Evolutionary conservation across 1,140 invertebrate genomes (phyloP), one percentile per base, ranked within the genome.

Genomic region (Antheraea mylitta): DNA sequence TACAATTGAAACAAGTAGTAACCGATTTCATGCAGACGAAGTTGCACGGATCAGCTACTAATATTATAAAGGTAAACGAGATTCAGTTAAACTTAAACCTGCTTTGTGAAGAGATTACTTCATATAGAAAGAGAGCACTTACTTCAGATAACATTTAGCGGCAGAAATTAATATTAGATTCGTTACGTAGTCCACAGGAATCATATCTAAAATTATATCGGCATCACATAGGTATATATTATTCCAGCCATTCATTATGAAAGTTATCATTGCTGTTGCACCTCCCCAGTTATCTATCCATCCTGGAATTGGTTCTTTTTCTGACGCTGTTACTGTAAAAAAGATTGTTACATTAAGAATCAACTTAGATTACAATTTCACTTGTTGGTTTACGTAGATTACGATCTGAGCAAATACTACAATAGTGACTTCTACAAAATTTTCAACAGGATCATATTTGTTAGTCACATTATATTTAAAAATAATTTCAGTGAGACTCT

Each of bases 161-260:
- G 72, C 73, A 18, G 75, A 68, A 22, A 75, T 59, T 4, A 82
- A 63, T 18, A 67, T 79, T 3, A 80, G 64, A 42, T 82, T 82
- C 13, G 73, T 63, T 0, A 80, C 78, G 11, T 78, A 82, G 30
- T 82, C 80, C 0, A 74, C 71, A n/a, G 80, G 80, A 4, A 82
- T 79, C 5, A 82, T 67, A 37, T 82, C 81, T 4, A 75, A 42
- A 0, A 58, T 42, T 38, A 48, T 58, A 7, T 67, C 16, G 5
- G 30, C 36, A 2, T 70, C 48, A 10, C 73, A 70, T n/a, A 66
- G 67, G 0, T 68, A 18, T 0, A 72, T 37, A 0, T 76, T 64
- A 16, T 70, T 64, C 72, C 75, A 75, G 0, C 80, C 80, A 64
- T 75, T 61, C 18, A 18, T 19, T 11, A 38, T n/a, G 18, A 45